Evolutionary conservation across 2,797 vertebrate genomes (phyloP).

Genomic region (Podargus strigoides): DNA sequence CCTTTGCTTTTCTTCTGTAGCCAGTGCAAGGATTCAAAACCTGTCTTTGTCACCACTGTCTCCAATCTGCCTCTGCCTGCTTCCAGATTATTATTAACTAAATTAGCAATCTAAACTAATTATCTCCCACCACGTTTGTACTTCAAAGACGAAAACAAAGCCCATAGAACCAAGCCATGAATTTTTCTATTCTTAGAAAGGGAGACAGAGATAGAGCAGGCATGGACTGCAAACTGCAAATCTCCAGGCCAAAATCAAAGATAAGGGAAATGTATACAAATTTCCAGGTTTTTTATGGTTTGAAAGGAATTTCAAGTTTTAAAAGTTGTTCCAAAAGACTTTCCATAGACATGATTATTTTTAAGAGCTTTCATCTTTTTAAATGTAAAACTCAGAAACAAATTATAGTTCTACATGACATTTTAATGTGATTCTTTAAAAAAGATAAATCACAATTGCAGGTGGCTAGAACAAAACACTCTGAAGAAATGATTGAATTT

Average conservation of each 20-base stretch:
- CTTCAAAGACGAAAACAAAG: neutral
- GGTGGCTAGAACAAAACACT: neutral
- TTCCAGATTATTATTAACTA: neutral
- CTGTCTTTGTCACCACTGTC: neutral
- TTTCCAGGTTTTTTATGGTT: neutral
- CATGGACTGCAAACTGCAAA: neutral
- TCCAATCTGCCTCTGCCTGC: neutral
- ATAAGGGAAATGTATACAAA: neutral
- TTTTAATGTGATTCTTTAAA: neutral
- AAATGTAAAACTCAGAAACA: neutral
- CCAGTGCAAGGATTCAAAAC: neutral
- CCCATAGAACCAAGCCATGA: neutral
- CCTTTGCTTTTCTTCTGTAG: neutral
- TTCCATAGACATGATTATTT: neutral
- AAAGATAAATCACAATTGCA: constrained; percentile 20
- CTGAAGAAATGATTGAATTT: constrained; percentile 6
- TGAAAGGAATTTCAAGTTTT: neutral
- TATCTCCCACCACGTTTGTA: neutral
- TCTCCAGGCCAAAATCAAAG: neutral
- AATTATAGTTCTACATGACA: neutral
- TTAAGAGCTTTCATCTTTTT: neutral
- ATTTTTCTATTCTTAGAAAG: neutral
- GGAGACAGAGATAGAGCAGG: neutral
- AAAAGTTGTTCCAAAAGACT: neutral
- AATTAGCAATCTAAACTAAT: neutral